Evolutionary conservation across 2,888 invertebrate genomes (phyloP), one percentile per base, ranked within the genome.

Genomic region (Xestia ashworthii): DNA sequence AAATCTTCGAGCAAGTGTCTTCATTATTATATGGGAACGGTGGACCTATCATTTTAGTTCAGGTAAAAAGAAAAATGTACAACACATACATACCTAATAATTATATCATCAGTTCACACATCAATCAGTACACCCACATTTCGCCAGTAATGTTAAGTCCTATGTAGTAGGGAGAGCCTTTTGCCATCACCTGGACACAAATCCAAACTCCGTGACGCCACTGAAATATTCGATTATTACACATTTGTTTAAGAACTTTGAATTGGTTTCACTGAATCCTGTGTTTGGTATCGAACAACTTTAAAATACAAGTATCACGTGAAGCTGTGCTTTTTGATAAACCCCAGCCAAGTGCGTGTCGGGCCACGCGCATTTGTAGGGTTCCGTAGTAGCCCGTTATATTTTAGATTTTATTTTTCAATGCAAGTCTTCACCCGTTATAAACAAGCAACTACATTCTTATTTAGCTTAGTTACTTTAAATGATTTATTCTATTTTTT

Each of bases 11-110:
- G n/a, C 93, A 95, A 84, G 86, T 97, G 32, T 89, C 90, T 14
- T 94, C 96, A 0, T 93, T 96, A 68, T 90, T 97, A 8, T 97
- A 97, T 82, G 97, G 97, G 58, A 98, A 98, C 89, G 98, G 99
- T 0, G 99, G 99, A 0, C 98, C 99, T 0, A 98, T 99, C 50
- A 98, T 99, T 78, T 98, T 98, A 97, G 98, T 99, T 65, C 99
- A 99, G 97, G 98, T 98, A 92, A 89, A 55, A 25, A 71, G 3
- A 44, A 48, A 9, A 25, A n/a, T 5, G 2, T 48, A 48, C 25
- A 60, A 58, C 58, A 60, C 16, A 60, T 32, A 16, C 60, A 60
- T 32, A 25, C n/a, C n/a, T n/a, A n/a, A n/a, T n/a, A n/a, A n/a
- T 25, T 32, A 60, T 16, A 32, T 6, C 1, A 60, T 60, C 16